Conservation (phyloP, 2,113 vertebrate genomes). For the Coracopsis vasa region DNA sequence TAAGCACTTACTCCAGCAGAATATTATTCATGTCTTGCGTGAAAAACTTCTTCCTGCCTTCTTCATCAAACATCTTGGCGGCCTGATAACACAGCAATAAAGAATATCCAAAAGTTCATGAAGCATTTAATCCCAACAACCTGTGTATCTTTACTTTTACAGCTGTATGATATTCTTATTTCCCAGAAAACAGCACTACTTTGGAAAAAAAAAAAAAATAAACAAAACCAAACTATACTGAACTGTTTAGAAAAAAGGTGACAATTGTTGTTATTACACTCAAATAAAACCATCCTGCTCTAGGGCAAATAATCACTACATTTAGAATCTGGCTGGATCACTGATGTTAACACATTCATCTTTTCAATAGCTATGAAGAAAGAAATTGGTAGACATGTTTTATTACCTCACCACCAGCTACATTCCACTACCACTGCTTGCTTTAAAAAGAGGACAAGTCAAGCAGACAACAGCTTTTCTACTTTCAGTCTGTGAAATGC, state of each 20-base stretch:
- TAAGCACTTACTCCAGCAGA: constrained; percentile 93
- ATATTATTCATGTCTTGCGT: constrained; percentile 99
- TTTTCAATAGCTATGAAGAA: neutral
- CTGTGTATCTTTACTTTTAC: neutral
- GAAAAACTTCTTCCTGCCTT: constrained; percentile 99
- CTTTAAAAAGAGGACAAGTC: neutral
- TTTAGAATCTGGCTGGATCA: neutral
- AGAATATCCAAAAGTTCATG: neutral
- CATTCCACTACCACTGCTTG: neutral
- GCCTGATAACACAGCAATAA: constrained; percentile 77
- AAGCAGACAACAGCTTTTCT: neutral
- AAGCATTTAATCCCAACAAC: neutral
- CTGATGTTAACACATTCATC: neutral
- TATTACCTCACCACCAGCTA: neutral
- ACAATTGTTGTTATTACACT: neutral
- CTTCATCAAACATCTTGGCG: constrained; percentile 94
- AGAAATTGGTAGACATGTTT: neutral
- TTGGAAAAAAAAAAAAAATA: neutral
- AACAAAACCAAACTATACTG: neutral
- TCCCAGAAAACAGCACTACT: neutral
- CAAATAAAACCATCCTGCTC: neutral
- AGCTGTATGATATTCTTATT: neutral
- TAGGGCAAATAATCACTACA: neutral
- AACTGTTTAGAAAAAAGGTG: neutral
- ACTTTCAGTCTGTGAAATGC: neutral